Conservation (phyloP, 1,140 invertebrate genomes). For the Anastatus disparis region DNA sequence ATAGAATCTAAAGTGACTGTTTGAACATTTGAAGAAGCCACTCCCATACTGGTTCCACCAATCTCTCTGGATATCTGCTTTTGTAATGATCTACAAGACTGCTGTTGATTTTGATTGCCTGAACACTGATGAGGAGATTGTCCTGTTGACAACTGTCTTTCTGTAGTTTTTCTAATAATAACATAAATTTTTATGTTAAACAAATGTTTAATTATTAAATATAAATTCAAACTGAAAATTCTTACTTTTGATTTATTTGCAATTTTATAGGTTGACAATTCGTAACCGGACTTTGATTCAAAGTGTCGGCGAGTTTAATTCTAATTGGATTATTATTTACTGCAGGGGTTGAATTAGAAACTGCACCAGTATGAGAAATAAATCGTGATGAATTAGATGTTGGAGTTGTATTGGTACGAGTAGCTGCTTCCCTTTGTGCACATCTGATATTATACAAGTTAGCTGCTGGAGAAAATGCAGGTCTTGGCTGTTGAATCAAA, state of each 20-base stretch:
- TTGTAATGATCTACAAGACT: conserved; percentile 70
- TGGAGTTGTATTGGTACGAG: conserved; percentile 53
- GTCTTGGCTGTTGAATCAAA: conserved; percentile 46
- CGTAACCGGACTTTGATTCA: conserved; percentile 53
- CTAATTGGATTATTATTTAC: conserved; percentile 50
- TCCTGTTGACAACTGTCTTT: conserved; percentile 42
- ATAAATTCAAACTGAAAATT: conserved; percentile 10
- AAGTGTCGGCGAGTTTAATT: conserved; percentile 57
- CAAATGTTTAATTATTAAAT: not conserved
- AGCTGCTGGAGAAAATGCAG: conserved; percentile 60
- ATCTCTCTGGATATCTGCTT: conserved; percentile 72
- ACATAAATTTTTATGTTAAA: not conserved
- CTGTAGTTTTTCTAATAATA: conserved; percentile 50
- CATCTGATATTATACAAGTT: conserved; percentile 61
- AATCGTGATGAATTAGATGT: conserved; percentile 56
- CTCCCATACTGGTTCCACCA: conserved; percentile 50
- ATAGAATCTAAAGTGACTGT: conserved; percentile 87
- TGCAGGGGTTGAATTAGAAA: conserved; percentile 48
- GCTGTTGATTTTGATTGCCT: conserved; percentile 36
- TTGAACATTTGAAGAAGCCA: conserved; percentile 58
- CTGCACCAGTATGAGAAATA: conserved; percentile 53
- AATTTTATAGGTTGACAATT: conserved; percentile 60
- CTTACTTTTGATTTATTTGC: conserved; percentile 61
- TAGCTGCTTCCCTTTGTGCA: conserved; percentile 50
- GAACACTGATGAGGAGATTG: conserved; percentile 16